Base-by-base conservation (phyloP, 2,113 vertebrate genomes). In the Drymodes brunneopygia region DNA sequence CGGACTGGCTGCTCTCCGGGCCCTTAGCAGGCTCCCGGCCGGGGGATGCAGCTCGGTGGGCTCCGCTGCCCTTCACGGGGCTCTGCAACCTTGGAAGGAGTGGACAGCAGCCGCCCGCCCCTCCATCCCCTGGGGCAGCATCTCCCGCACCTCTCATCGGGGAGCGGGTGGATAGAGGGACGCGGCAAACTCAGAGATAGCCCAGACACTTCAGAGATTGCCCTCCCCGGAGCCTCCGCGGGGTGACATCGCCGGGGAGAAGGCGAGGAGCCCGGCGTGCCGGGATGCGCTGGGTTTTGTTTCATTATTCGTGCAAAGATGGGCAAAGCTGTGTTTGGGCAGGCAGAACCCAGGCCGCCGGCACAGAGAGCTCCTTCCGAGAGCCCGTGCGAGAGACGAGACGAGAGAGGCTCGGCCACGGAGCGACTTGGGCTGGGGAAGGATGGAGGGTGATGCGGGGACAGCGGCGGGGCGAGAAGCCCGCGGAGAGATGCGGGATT, bases 271-370 rank as follows among this genome's bases (percentile, higher is more conserved):
- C 85, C 40, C 31, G 50, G 45, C 47, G 56, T 15, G 72, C 56
- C 17, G 53, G 44, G 74, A 12, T 31, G 81, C 29, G 8, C 65
- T 6, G 51, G 14, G 38, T 25, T 78, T 66, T 44, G 38, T 16
- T 60, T 19, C 54, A 7, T 67, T 35, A 0, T 6, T 0, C 0
- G 38, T 2, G 56, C 56, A 9, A 64, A 42, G 5, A 33, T 29
- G 17, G 42, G 20, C 65, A 31, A 64, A 19, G 15, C 38, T 25
- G n/a, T 10, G 6, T 54, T 38, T 16, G 44, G 42, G 88, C 44
- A 47, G 62, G 44, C 21, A 66, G 1, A 48, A 38, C n/a, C 36
- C 44, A 16, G 11, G 33, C 82, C 45, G 33, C 10, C n/a, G 72
- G 88, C 67, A 40, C 67, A 7, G 73, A 6, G 35, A 36, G 11